A percentile compares a stretch with the other conserved stretches of the same genome.
These are phyloP conservation scores for Incurvaria masculella DNA, from an alignment of 2,888 invertebrate species.

Conservation along the genomic window DNA sequence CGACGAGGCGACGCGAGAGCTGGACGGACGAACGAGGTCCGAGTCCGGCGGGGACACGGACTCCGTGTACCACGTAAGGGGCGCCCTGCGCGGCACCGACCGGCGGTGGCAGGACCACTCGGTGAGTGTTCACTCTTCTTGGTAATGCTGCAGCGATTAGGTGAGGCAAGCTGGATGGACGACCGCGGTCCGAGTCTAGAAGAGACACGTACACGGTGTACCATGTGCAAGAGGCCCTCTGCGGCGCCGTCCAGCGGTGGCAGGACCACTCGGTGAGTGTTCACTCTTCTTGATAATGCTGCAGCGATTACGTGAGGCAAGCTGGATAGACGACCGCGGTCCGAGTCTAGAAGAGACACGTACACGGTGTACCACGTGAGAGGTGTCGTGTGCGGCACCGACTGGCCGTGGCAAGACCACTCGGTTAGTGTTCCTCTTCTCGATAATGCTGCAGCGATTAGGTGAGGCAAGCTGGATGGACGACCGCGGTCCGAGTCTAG, in stretches of 20 bases:
- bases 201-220: conserved; percentile 75
- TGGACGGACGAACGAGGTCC: conserved; percentile 66
- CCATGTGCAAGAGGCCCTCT: conserved; percentile 51
- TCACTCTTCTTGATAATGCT: conserved; percentile 20
- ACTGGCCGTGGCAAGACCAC: conserved; percentile 37
- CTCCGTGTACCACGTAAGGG: conserved; percentile 62
- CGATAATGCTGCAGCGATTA: conserved; percentile 69
- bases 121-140: conserved; percentile 22
- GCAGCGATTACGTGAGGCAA: conserved; percentile 78
- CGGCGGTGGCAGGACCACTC: conserved; percentile 38
- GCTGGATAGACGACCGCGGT: conserved; percentile 65
- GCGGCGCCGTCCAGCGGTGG: conserved; percentile 38
- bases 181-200: conserved; percentile 77
- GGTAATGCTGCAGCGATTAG: conserved; percentile 69
- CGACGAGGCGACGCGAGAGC: conserved; percentile 73
- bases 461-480: conserved; percentile 61
- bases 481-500: conserved; percentile 78
- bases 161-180: conserved; percentile 62
- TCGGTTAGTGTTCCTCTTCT: conserved; percentile 26
- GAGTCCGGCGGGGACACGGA: conserved; percentile 79
- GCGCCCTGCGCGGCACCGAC: conserved; percentile 46
- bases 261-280: conserved; percentile 38
- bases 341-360: conserved; percentile 77
- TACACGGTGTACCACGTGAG: conserved; percentile 66
- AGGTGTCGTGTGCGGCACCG: conserved; percentile 45